These are phyloP conservation scores for Agelas oroides DNA, from an alignment of 37 sponge, comb jelly and placozoan species.

Conservation along the genomic window DNA sequence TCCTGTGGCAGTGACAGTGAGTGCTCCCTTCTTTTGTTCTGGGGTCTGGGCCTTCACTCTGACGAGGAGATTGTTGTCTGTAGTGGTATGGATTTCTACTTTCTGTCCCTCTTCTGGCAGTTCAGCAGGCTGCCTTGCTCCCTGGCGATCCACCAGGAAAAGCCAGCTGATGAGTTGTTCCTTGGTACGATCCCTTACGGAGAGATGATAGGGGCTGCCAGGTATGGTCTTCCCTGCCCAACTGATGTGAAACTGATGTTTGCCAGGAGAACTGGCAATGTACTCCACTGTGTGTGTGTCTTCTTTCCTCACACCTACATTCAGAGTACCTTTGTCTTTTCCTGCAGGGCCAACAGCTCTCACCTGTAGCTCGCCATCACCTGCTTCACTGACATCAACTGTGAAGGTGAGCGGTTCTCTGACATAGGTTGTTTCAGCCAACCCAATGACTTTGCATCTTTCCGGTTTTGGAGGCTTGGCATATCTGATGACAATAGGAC, in stretches of 20 bases:
- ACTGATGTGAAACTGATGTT: slow-evolving; percentile 16
- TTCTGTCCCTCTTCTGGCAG: slow-evolving; percentile 11
- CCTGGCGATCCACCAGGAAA: background rate
- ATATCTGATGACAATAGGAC: slow-evolving; percentile 74
- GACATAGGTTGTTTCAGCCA: slow-evolving; percentile 15
- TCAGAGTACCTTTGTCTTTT: background rate
- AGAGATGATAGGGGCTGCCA: slow-evolving; percentile 60
- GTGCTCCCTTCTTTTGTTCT: slow-evolving; percentile 15
- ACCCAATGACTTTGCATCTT: slow-evolving; percentile 12
- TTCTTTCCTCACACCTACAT: slow-evolving; percentile 8
- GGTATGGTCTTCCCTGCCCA: slow-evolving; percentile 64
- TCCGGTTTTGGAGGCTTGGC: slow-evolving; percentile 63
- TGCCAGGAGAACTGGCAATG: slow-evolving; percentile 22
- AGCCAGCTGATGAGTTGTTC: slow-evolving; percentile 42
- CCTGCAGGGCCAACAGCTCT: slow-evolving; percentile 10
- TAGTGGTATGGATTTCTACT: background rate
- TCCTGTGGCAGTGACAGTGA: slow-evolving; percentile 28
- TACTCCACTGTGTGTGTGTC: slow-evolving; percentile 21
- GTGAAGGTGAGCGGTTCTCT: slow-evolving; percentile 39
- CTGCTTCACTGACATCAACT: slow-evolving; percentile 63
- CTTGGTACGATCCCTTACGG: slow-evolving; percentile 19
- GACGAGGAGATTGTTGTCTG: slow-evolving; percentile 14
- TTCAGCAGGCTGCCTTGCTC: background rate
- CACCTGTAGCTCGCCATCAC: slow-evolving; percentile 50
- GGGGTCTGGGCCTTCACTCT: slow-evolving; percentile 2